phyloP scores from a whole-genome alignment of 1,140 invertebrate genomes.

The Reticulitermes speratus region DNA sequence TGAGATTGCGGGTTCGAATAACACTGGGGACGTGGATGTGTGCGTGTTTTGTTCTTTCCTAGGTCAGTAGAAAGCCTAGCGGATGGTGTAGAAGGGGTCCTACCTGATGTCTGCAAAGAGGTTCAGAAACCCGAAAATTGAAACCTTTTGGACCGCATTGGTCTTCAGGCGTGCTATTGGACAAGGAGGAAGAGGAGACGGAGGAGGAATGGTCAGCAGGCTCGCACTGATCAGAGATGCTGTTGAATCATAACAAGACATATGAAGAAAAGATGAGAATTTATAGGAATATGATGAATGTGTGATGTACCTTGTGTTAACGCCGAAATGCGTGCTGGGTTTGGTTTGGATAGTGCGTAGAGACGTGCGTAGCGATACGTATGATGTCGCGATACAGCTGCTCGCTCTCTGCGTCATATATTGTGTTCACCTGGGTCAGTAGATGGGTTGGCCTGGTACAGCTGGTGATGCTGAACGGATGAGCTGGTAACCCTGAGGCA shows the following conservation, averaged over 20 bases:
- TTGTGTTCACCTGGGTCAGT: neutral
- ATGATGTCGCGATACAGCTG: too few relatives aligned
- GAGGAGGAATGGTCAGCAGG: neutral
- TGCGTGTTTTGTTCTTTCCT: too few relatives aligned
- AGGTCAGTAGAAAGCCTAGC: too few relatives aligned
- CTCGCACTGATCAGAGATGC: neutral
- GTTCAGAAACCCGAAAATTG: too few relatives aligned
- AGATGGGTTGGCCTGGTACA: neutral
- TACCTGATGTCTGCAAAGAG: too few relatives aligned
- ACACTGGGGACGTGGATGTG: too few relatives aligned
- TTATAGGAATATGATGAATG: neutral
- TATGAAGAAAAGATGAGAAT: neutral
- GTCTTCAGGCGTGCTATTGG: too few relatives aligned
- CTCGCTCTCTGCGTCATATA: neutral
- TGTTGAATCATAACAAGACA: neutral
- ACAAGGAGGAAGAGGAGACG: too few relatives aligned
- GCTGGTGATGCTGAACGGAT: neutral
- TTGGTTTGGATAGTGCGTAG: too few relatives aligned
- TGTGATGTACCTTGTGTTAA: neutral
- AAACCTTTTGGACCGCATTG: too few relatives aligned
- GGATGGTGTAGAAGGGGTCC: too few relatives aligned
- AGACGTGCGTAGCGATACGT: neutral
- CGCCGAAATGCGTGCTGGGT: neutral
- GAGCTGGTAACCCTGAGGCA: neutral
- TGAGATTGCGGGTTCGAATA: too few relatives aligned